Evolutionary conservation across 2,113 vertebrate genomes (phyloP).

Genomic region (Pholis gunnellus): DNA sequence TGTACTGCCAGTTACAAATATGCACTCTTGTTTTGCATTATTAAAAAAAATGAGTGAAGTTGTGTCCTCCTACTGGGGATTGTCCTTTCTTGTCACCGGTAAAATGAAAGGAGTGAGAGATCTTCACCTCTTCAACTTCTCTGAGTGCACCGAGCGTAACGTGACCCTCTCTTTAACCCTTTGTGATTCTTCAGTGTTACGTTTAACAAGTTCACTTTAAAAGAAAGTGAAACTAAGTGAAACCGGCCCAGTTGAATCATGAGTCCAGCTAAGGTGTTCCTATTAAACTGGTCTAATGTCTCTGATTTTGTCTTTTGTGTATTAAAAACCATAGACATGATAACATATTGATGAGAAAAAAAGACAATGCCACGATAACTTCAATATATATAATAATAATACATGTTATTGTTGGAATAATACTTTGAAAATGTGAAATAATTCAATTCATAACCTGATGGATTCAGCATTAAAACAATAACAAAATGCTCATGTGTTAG

Average conservation of each 20-base stretch:
- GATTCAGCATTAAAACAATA: not conserved
- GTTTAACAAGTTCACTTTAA: not conserved
- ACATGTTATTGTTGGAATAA: not conserved
- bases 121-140: conserved; percentile 20
- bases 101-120: conserved; percentile 37
- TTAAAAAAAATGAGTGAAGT: not conserved
- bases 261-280: not conserved
- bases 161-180: conserved; percentile 16
- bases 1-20: not conserved
- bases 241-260: not conserved
- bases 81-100: not conserved
- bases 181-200: not conserved
- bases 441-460: not conserved
- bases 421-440: not conserved
- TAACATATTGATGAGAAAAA: not conserved
- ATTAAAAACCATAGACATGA: not conserved
- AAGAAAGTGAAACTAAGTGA: not conserved
- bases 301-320: not conserved
- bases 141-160: not conserved
- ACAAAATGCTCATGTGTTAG: not conserved
- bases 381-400: not conserved
- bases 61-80: not conserved
- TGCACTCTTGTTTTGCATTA: not conserved
- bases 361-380: not conserved
- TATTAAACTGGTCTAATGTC: not conserved